These are phyloP conservation scores for rabbit (Oryctolagus cuniculus) DNA, from an alignment of 2,113 vertebrate species.

Conservation along the genomic window mOryCun1.1 NC_091433.1:166405501-166406000, in stretches of 20 bases:
- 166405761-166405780: neutral
- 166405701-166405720: neutral
- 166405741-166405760: neutral
- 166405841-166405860: neutral
- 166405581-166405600: neutral
- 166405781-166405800: neutral
- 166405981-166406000: neutral
- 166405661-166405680: neutral
- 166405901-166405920: neutral
- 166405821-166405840: neutral
- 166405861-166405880: neutral
- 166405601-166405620: slow-evolving; percentile 16
- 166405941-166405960: neutral
- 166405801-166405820: too few species aligned
- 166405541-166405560: neutral
- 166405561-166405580: neutral
- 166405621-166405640: neutral
- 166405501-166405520: neutral
- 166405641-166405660: neutral
- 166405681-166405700: neutral
- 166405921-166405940: neutral
- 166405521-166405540: neutral
- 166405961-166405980: neutral
- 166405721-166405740: neutral
- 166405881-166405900: slow-evolving; percentile 1